These are phyloP conservation scores for Xiphophorus maculatus DNA, from an alignment of 2,113 vertebrate species.

Conservation along the genomic window DNA sequence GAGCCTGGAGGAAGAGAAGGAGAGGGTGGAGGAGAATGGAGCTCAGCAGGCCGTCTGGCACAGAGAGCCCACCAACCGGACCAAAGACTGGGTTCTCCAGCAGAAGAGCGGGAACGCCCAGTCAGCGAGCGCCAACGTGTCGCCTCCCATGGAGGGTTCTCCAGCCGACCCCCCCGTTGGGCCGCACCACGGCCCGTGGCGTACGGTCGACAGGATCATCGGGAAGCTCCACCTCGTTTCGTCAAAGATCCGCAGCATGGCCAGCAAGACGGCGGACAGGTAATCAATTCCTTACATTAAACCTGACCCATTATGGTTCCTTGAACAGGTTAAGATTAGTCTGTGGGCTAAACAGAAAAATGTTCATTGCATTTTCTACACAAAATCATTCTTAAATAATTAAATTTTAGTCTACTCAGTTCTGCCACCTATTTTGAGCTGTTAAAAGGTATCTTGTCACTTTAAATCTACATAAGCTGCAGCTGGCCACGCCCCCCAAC, in stretches of 20 bases:
- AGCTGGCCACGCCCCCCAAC: too few species aligned
- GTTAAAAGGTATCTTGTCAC: too few species aligned
- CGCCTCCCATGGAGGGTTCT: constrained; percentile 45
- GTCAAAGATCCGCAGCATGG: constrained; percentile 82
- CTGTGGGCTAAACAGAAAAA: too few species aligned
- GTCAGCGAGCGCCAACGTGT: constrained; percentile 52
- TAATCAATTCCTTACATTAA: constrained; percentile 44
- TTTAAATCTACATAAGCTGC: too few species aligned
- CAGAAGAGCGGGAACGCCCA: constrained; percentile 80
- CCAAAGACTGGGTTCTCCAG: constrained; percentile 87
- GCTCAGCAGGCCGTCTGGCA: constrained; percentile 20
- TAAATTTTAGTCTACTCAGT: too few species aligned
- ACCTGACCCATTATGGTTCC: too few species aligned
- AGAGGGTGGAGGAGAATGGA: constrained; percentile 79
- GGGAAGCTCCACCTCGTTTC: constrained; percentile 83
- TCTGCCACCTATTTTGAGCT: too few species aligned
- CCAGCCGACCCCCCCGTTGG: constrained; percentile 39
- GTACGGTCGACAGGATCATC: constrained; percentile 80
- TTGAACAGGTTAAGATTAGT: too few species aligned
- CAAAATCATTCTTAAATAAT: too few species aligned
- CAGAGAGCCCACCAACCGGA: constrained; percentile 73
- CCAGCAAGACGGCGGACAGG: constrained; percentile 81
- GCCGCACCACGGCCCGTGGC: constrained; percentile 66
- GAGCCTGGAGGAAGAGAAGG: constrained; percentile 83
- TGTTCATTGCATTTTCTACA: too few species aligned